Evolutionary conservation across 1,140 invertebrate species (phyloP).

Genomic region (Steinernema feltiae): DNA sequence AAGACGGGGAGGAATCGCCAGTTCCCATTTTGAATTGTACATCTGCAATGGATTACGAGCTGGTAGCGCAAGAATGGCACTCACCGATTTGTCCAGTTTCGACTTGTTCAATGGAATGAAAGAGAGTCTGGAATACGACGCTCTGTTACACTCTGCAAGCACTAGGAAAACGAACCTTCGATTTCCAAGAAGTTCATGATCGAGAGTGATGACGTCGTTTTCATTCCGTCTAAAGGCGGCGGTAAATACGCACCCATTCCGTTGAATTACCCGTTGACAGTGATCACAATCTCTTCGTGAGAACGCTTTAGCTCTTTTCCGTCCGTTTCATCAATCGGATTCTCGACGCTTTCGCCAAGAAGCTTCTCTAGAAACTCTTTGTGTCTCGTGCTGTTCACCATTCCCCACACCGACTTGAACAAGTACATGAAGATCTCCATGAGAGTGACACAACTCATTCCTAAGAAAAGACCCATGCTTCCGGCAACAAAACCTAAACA

Average conservation of each 20-base stretch:
- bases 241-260: background rate
- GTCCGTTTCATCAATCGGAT: slow-evolving; percentile 14
- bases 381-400: slow-evolving; percentile 23
- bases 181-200: background rate
- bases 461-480: slow-evolving; percentile 32
- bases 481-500: slow-evolving; percentile 31
- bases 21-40: background rate
- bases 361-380: slow-evolving; percentile 19
- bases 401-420: slow-evolving; percentile 34
- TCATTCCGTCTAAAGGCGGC: background rate
- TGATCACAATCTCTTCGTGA: slow-evolving; percentile 32
- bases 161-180: no score
- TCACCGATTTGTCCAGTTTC: background rate
- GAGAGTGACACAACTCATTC: slow-evolving; percentile 34
- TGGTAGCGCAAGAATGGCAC: background rate
- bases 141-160: no score
- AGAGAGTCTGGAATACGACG: background rate
- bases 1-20: background rate
- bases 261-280: slow-evolving; percentile 5
- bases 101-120: background rate
- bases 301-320: slow-evolving; percentile 13
- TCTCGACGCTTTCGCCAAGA: slow-evolving; percentile 16
- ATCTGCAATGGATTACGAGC: background rate
- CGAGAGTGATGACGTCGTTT: background rate
- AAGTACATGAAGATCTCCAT: slow-evolving; percentile 36